Evolutionary conservation across 2,888 invertebrate species (phyloP), one percentile per base, ranked within the genome.

Genomic region (Drosophila mimetica): DNA sequence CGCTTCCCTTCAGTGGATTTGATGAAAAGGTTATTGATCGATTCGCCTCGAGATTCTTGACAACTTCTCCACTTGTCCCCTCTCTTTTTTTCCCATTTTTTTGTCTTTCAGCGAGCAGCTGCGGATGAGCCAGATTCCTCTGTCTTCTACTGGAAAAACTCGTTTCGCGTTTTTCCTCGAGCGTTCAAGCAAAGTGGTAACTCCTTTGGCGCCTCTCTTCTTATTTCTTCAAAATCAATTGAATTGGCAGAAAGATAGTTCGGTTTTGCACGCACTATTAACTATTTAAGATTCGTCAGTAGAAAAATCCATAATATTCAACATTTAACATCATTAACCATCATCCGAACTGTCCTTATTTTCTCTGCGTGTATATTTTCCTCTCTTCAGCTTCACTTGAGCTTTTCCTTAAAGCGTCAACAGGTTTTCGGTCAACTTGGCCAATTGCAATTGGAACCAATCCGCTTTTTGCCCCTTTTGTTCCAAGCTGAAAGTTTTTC

Each of bases 381-480:
- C 18, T 44, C 16, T 7, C 50, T 16, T 13, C 9, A 14, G 18
- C 28, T 36, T 66, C 60, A 55, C 55, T 48, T 64, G 67, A 70
- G 77, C 65, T 76, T 82, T 82, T 81, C 87, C 81, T 78, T 64
- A 78, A 84, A 86, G 64, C 82, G 66, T 76, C 75, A 86, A 82
- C 82, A 67, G 87, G 82, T 82, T 82, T 82, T 84, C 41, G 61
- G 81, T 72, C 78, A 48, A 51, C 69, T 67, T 66, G 76, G 81
- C 85, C 80, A 75, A 83, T 86, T 79, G 53, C 73, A 83, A 75
- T 50, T 44, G 42, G 22, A 60, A 25, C 42, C 36, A 18, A n/a
- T n/a, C 6, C 32, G 20, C 39, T 2, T 30, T 8, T 22, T 5
- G 14, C 48, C 11, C 58, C 16, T 3, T 41, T 22, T 22, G 11